Conservation (phyloP, 2,888 invertebrate genomes). For the Drosophila silvestris region DNA sequence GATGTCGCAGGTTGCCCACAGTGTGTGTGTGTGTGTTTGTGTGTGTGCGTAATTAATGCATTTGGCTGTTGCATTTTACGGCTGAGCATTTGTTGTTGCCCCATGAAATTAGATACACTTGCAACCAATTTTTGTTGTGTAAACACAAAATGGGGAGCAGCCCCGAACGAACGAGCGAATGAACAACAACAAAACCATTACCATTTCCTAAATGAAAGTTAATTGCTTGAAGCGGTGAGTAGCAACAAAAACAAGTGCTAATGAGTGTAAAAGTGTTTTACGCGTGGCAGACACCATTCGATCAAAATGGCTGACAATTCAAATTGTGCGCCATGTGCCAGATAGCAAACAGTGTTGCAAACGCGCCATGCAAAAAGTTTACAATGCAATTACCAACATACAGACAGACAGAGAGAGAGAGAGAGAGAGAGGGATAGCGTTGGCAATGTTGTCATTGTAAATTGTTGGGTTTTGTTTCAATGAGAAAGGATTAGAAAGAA, state of each 20-base stretch:
- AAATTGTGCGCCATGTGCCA: conserved; percentile 18
- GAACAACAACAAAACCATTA: conserved; percentile 43
- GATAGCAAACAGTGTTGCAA: conserved; percentile 19
- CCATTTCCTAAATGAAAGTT: conserved; percentile 72
- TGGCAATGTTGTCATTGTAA: neutral
- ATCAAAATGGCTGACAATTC: conserved; percentile 24
- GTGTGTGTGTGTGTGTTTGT: conserved; percentile 21
- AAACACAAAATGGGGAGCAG: conserved; percentile 64
- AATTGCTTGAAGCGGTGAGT: conserved; percentile 44
- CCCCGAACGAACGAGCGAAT: conserved; percentile 7
- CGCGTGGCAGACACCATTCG: conserved; percentile 28
- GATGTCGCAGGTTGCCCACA: conserved; percentile 57
- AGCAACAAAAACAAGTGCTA: conserved; percentile 65
- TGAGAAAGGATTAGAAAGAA: conserved; percentile 53
- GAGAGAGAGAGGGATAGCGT: neutral
- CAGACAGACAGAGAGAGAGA: neutral
- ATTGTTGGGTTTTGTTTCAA: conserved; percentile 3
- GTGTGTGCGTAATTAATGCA: conserved; percentile 77
- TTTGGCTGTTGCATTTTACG: conserved; percentile 70
- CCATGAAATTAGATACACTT: conserved; percentile 75
- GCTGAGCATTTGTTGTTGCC: conserved; percentile 52
- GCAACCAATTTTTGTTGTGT: conserved; percentile 68
- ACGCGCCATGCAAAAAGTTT: neutral
- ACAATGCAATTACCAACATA: neutral
- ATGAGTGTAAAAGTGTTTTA: conserved; percentile 68